Base-by-base conservation (phyloP, 1,140 invertebrate genomes). In the Campoletis sonorensis region DNA sequence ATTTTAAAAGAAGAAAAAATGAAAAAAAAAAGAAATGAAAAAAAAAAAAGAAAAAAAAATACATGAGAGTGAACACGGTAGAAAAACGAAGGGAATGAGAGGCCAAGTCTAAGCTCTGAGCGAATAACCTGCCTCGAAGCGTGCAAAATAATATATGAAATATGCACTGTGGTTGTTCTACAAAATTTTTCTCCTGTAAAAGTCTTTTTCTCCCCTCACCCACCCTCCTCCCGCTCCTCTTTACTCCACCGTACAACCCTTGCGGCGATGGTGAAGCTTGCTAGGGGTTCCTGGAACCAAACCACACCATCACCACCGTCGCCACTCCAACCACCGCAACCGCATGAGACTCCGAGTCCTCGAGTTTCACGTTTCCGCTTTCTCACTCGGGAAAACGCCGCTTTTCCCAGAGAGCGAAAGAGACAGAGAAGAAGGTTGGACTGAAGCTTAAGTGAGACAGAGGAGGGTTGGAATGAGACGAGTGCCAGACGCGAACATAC, bases 91-190 rank as follows among this genome's bases (percentile, higher is more conserved):
- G 82, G 81, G 73, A 71, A 82, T 84, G 84, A 82, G 84, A 27
- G 68, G 70, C 8, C 21, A 79, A 61, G 84, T 67, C 27, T 33
- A 27, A 70, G 67, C 67, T 70, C 83, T 85, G 87, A 82, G 89
- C 88, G 90, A 92, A 91, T 90, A 92, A 88, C 87, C 88, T 80
- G 58, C 76, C 75, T 75, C 51, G 45, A 26, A 86, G 88, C 87
- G 86, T 81, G 86, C 87, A 89, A 92, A 92, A 91, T 91, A 91
- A 92, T 92, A 89, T 89, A 91, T 91, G 90, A 92, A 92, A 91
- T 91, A 90, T 90, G 89, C 89, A 90, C 88, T 87, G 85, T 84
- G 85, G 85, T 87, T 86, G 84, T 88, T 87, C 84, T 85, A 85
- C 84, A 85, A 84, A 87, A 87, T 87, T 87, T 89, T 86, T 83